Evolutionary conservation across 2,113 vertebrate genomes (phyloP).

Genomic region (Murina feae): DNA sequence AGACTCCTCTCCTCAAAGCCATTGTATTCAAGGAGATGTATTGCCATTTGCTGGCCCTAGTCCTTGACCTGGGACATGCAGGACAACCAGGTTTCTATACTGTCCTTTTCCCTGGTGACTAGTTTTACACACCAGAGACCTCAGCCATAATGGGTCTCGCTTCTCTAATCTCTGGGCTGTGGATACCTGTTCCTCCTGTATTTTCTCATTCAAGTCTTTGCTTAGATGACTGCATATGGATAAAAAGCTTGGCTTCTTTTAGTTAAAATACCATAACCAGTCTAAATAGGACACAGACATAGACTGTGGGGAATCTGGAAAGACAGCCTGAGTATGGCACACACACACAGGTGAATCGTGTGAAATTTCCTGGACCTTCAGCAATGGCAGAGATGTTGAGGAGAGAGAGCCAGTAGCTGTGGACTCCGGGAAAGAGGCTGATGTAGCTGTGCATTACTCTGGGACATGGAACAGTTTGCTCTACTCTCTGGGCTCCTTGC

Average conservation of each 20-base stretch:
- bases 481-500: background rate
- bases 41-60: background rate
- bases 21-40: background rate
- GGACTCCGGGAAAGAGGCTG: background rate
- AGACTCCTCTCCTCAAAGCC: background rate
- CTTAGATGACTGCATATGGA: background rate
- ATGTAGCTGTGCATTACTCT: background rate
- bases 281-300: background rate
- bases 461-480: background rate
- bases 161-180: background rate
- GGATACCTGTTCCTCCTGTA: background rate
- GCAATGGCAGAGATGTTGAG: background rate
- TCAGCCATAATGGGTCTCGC: background rate
- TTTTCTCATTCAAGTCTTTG: background rate
- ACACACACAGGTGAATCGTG: rapidly evolving
- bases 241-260: background rate
- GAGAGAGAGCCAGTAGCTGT: background rate
- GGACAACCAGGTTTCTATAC: background rate
- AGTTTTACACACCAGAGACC: background rate
- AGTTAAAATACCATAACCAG: background rate
- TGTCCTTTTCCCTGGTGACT: background rate
- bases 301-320: background rate
- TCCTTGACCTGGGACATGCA: background rate
- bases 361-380: background rate
- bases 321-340: background rate